Evolutionary conservation across 2,888 invertebrate species (phyloP), one percentile per base, ranked within the genome.

Genomic region (Cryptus armator): DNA sequence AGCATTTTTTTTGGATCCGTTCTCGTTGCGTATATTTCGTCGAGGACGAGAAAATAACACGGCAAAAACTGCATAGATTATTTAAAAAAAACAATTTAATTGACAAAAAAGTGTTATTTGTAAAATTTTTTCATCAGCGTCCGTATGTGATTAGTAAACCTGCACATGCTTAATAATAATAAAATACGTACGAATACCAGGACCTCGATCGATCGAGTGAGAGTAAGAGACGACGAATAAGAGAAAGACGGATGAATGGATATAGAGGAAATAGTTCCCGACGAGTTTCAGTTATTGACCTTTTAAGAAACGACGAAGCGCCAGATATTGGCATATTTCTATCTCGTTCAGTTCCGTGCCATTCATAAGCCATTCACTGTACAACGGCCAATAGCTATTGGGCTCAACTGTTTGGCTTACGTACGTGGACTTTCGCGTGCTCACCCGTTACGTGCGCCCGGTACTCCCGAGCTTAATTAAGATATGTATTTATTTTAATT

Each of bases 401-500:
- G 32, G 6, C 12, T 74, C 37, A 37, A 37, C 75, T 46, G 56
- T n/a, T 24, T 72, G n/a, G 24, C 44, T 44, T 37, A 48, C 53
- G 67, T 78, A 66, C 70, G 79, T 51, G 59, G 59, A 66, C 78
- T 77, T 53, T 79, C 85, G 83, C 80, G 76, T 75, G 86, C 89
- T 89, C 91, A 90, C 87, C 89, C 87, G 87, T 88, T 90, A 90
- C 88, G 89, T 86, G 88, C 89, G 75, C 84, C 80, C 85, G 87
- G 83, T 87, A 87, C 89, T 90, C 88, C 89, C 81, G 90, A 86
- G 90, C 92, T 93, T 92, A 93, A 93, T 93, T 93, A 93, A 93
- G 92, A 93, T 93, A 93, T 92, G 92, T 92, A 93, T 93, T 93
- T 92, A 93, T 93, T 93, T 93, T 92, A 93, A 93, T 93, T 93